These are phyloP conservation scores for Drosophila micromelanica DNA, from an alignment of 1,140 invertebrate genomes.

Conservation along the genomic window DNA sequence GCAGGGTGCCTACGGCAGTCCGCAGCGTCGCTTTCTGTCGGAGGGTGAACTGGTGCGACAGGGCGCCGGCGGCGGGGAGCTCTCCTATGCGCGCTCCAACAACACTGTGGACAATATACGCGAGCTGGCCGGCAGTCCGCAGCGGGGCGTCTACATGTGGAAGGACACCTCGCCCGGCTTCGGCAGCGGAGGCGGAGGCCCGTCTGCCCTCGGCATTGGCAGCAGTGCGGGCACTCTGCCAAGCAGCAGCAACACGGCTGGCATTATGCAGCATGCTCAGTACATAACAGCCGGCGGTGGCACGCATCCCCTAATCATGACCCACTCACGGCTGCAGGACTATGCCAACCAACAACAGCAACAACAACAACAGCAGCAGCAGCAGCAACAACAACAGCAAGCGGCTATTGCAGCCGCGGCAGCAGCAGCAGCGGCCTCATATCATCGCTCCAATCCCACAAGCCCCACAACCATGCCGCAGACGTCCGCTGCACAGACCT, in stretches of 20 bases:
- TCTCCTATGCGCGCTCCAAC: conserved; percentile 86
- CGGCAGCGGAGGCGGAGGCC: conserved; percentile 38
- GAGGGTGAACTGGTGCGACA: conserved; percentile 93
- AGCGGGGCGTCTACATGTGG: conserved; percentile 93
- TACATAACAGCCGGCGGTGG: conserved; percentile 73
- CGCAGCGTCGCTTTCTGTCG: conserved; percentile 93
- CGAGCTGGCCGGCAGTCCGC: conserved; percentile 93
- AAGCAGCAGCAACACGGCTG: conserved; percentile 54
- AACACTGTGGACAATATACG: conserved; percentile 89
- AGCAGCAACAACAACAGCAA: conserved; percentile 51
- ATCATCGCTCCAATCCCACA: conserved; percentile 90
- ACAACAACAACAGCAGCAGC: conserved; percentile 56
- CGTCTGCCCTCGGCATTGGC: conserved; percentile 60
- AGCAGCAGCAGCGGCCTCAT: conserved; percentile 84
- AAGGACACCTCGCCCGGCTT: conserved; percentile 89
- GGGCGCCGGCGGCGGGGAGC: conserved; percentile 85
- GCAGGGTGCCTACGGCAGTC: conserved; percentile 86
- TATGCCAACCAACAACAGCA: conserved; percentile 66
- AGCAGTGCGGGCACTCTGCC: conserved; percentile 79
- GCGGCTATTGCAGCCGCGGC: conserved; percentile 84
- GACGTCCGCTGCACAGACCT: conserved; percentile 66
- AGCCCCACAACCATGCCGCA: conserved; percentile 89
- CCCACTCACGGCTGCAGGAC: conserved; percentile 77
- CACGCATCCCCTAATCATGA: conserved; percentile 74
- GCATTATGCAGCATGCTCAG: conserved; percentile 68